Evolutionary conservation across 2,797 vertebrate species (phyloP).

Genomic region (Argentina silus): DNA sequence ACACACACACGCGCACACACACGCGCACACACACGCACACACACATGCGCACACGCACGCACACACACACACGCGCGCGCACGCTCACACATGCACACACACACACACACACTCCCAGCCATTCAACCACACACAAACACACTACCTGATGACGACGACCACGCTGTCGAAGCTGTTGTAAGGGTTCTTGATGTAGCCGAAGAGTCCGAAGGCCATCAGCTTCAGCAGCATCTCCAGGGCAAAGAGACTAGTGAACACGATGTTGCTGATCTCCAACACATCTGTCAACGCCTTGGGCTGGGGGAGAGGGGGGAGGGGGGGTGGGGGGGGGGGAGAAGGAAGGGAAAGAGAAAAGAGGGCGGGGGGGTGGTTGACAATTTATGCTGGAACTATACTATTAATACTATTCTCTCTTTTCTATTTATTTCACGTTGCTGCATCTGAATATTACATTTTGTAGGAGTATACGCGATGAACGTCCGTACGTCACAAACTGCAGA

Average conservation of each 20-base stretch:
- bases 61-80: slow-evolving; percentile 3
- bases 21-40: slow-evolving; percentile 20
- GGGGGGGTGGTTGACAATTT: too few species aligned
- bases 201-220: slow-evolving; percentile 85
- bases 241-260: slow-evolving; percentile 93
- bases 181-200: slow-evolving; percentile 91
- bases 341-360: background rate
- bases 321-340: slow-evolving; percentile 10
- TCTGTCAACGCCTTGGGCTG: slow-evolving; percentile 93
- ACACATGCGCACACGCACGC: slow-evolving; percentile 14
- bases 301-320: background rate
- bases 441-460: too few species aligned
- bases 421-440: too few species aligned
- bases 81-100: background rate
- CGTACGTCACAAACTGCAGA: too few species aligned
- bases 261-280: slow-evolving; percentile 91
- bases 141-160: slow-evolving; percentile 91
- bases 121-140: slow-evolving; percentile 9
- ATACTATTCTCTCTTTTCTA: too few species aligned
- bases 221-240: slow-evolving; percentile 92
- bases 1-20: background rate
- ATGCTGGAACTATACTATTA: too few species aligned
- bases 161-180: slow-evolving; percentile 92
- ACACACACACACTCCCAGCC: background rate
- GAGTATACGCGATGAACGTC: too few species aligned